Conservation (phyloP, 2,113 vertebrate species). For the Psammodynastes pulverulentus region DNA sequence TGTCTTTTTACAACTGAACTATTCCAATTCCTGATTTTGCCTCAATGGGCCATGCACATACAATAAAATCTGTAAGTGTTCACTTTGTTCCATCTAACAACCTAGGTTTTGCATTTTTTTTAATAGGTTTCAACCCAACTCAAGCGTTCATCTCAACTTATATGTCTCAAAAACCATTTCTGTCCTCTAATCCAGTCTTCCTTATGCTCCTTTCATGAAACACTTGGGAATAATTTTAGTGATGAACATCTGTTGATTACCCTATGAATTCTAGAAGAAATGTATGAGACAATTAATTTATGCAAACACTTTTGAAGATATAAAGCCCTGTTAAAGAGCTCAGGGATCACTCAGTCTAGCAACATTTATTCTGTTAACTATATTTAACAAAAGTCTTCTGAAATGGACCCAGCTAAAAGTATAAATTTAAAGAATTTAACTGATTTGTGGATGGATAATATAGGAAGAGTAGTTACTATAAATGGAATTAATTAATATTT, state of each 20-base stretch:
- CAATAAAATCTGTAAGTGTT: background rate
- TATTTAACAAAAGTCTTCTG: conserved; percentile 32
- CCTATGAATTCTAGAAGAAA: conserved; percentile 23
- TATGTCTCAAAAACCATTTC: background rate
- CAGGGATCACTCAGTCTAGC: conserved; percentile 11
- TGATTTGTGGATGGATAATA: background rate
- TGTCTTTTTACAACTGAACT: background rate
- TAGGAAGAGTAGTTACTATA: background rate
- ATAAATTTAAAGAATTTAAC: background rate
- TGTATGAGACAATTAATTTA: conserved; percentile 23
- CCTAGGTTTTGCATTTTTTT: background rate
- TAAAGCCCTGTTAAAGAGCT: conserved; percentile 5
- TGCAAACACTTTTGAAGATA: conserved; percentile 7
- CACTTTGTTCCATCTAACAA: background rate
- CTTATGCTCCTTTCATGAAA: background rate
- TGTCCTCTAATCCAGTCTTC: background rate
- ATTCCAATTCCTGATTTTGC: background rate
- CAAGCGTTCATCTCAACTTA: background rate
- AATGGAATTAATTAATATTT: conserved; percentile 27
- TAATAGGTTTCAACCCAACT: background rate
- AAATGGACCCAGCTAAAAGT: conserved; percentile 4
- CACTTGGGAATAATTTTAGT: conserved; percentile 20
- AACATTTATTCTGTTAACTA: conserved; percentile 33
- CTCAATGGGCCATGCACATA: background rate
- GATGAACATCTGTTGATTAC: conserved; percentile 7